Conservation (phyloP, 2,797 vertebrate genomes). For the Arctocebus calabarensis region DNA sequence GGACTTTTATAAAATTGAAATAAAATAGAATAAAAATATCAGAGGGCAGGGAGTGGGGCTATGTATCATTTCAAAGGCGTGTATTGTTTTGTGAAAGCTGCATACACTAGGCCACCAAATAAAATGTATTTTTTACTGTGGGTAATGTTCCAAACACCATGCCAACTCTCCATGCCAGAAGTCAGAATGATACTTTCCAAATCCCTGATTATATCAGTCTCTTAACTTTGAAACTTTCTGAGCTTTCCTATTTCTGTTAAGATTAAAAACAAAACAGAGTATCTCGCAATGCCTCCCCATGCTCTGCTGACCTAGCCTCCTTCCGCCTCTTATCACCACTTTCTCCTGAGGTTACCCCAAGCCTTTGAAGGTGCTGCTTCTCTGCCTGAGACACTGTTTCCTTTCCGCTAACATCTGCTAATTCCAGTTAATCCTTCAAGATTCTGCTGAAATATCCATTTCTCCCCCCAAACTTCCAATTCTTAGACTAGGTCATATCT, state of each 20-base stretch:
- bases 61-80: background rate
- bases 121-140: conserved; percentile 2
- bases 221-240: background rate
- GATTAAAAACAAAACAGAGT: conserved; percentile 23
- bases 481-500: background rate
- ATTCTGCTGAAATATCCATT: background rate
- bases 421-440: background rate
- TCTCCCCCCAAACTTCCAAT: background rate
- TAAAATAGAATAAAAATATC: background rate
- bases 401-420: background rate
- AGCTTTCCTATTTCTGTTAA: conserved; percentile 33
- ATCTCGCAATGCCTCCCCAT: background rate
- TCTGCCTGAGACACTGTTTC: background rate
- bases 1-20: background rate
- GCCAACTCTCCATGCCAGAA: background rate
- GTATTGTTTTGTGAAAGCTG: background rate
- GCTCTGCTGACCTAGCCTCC: background rate
- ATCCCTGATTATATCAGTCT: background rate
- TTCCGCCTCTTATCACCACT: background rate
- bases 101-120: background rate
- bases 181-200: background rate
- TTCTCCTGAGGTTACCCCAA: background rate
- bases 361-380: background rate
- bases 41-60: background rate
- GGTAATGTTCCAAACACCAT: background rate